Conservation (phyloP, 2,113 vertebrate species). For the Pseudolaguvia tuberculata region DNA sequence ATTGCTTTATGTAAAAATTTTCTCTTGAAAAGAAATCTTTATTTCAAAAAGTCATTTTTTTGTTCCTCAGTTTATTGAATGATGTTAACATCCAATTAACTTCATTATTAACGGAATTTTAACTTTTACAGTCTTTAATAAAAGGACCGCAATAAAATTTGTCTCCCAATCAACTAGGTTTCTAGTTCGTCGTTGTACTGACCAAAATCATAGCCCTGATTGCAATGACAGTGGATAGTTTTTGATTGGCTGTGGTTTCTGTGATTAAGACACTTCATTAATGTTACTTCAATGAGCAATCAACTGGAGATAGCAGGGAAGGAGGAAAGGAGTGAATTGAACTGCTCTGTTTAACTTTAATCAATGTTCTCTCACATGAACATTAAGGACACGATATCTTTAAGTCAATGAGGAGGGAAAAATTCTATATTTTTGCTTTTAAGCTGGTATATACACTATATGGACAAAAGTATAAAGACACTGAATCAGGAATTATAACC, state of each 20-base stretch:
- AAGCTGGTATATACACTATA: not conserved
- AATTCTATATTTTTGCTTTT: not conserved
- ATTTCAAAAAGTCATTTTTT: not conserved
- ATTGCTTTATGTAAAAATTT: not conserved
- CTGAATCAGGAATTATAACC: no score
- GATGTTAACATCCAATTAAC: not conserved
- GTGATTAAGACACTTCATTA: slow-evolving; percentile 50
- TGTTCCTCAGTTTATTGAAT: not conserved
- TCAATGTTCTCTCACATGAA: slow-evolving; percentile 21
- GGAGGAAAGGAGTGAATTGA: slow-evolving; percentile 11
- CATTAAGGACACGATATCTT: slow-evolving; percentile 7
- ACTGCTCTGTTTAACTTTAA: slow-evolving; percentile 31
- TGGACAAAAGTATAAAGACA: no score
- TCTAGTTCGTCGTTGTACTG: slow-evolving; percentile 5
- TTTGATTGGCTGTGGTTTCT: slow-evolving; percentile 43
- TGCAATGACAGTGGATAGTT: slow-evolving; percentile 37
- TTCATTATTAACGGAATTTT: not conserved
- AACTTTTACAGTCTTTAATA: slow-evolving; percentile 6
- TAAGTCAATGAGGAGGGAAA: not conserved
- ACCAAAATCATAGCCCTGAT: slow-evolving; percentile 48
- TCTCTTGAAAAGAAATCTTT: not conserved
- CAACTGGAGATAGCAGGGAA: slow-evolving; percentile 38
- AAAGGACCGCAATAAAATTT: slow-evolving; percentile 19
- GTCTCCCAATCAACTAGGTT: not conserved
- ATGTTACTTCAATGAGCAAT: slow-evolving; percentile 51